phyloP scores from a whole-genome alignment of 2,888 invertebrate species.

The Dichetophora obliterata region DNA sequence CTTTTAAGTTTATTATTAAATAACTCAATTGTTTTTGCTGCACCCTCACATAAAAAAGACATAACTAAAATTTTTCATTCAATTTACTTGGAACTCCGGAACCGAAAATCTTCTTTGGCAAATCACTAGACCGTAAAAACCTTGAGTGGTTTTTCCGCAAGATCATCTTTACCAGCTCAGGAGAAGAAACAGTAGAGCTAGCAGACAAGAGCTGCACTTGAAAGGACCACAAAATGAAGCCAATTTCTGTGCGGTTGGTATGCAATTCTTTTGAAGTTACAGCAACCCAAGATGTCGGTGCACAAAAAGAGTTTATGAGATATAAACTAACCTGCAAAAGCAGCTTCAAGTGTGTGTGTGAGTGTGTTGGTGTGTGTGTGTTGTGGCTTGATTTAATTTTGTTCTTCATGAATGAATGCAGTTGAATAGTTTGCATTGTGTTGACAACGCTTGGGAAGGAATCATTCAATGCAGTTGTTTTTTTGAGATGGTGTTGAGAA shows the following conservation, averaged over 20 bases:
- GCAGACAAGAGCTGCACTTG: not conserved
- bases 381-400: slow-evolving; percentile 6
- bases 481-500: not conserved
- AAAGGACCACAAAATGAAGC: slow-evolving; percentile 5
- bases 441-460: not conserved
- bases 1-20: not conserved
- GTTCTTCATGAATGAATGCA: slow-evolving; percentile 22
- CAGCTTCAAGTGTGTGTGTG: not conserved
- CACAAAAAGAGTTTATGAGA: not conserved
- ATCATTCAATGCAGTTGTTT: not conserved
- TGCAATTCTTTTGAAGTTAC: not conserved
- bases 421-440: slow-evolving; percentile 16
- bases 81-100: not conserved
- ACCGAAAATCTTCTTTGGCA: slow-evolving; percentile 3
- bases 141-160: slow-evolving; percentile 26
- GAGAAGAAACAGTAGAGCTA: not conserved
- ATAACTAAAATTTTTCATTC: slow-evolving; percentile 10
- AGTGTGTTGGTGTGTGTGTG: not conserved
- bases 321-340: not conserved
- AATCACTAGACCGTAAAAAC: slow-evolving; percentile 27
- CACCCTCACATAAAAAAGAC: no score
- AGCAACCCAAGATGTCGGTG: not conserved
- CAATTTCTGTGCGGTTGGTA: not conserved
- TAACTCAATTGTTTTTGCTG: not conserved
- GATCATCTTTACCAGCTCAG: not conserved